Base-by-base conservation (phyloP, 1,140 invertebrate species). In the Drosophila serrata region DNA sequence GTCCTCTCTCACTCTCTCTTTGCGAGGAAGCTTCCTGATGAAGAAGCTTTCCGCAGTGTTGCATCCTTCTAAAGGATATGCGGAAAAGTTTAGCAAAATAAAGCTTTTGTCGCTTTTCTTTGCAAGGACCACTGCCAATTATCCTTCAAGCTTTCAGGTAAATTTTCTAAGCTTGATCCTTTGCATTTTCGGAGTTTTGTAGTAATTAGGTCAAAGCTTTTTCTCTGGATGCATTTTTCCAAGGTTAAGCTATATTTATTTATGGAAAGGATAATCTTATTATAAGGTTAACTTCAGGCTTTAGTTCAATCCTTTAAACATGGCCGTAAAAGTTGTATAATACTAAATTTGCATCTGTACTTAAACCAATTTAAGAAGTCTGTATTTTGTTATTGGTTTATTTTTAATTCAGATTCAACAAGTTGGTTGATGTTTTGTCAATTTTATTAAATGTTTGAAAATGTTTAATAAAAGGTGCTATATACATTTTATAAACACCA, bases 11-110 rank as follows among this genome's bases (percentile, higher is more conserved):
- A 15, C 33, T 55, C 33, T 55, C 33, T 35, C 33, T 37, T 8
- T 6, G 6, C 4, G 17, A 11, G 2, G 4, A 42, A 56, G 56
- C 61, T 80, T 35, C 31, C 3, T 24, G n/a, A n/a, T 22, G 58
- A 22, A 1, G 39, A 22, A 81, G 77, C 77, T 75, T 62, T 48
- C 15, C 22, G 1, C 62, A 62, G 76, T 49, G 69, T 75, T 80
- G 76, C 76, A 80, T 69, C 65, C 65, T 43, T 69, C 27, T 60
- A 31, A 65, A 49, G 60, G 31, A 40, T n/a, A n/a, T 37, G 17
- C 24, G 9, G 33, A 19, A 51, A 65, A 51, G 39, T 63, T 79
- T 56, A 5, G 12, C n/a, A 53, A 37, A n/a, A 1, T 0, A 3
- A 12, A 79, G 76, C 61, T 79, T 79, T 17, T 0, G 1, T 7